phyloP scores from a whole-genome alignment of 2,797 vertebrate genomes.

The Rhodeus uyekii region DNA sequence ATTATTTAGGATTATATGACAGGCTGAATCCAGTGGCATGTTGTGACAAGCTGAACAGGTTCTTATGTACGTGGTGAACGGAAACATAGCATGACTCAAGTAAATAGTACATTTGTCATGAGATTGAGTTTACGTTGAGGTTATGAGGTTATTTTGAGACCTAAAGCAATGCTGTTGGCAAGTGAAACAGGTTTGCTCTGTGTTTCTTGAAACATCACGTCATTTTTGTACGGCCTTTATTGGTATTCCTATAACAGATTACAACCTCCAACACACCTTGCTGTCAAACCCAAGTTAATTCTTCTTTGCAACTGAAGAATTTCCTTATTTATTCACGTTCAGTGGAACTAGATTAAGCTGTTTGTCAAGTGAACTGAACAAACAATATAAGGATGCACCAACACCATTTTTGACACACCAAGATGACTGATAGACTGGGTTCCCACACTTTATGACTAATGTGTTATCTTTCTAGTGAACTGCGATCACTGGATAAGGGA shows the following conservation, averaged over 20 bases:
- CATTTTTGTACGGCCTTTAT: conserved; percentile 21
- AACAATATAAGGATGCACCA: not conserved
- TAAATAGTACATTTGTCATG: conserved; percentile 36
- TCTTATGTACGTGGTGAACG: conserved; percentile 18
- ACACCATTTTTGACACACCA: not conserved
- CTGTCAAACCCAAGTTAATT: not conserved
- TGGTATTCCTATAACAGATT: conserved; percentile 4
- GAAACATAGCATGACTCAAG: conserved; percentile 24
- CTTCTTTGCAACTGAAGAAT: not conserved
- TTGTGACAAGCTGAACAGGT: conserved; percentile 22
- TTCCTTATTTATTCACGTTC: not conserved
- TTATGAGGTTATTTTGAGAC: conserved; percentile 23
- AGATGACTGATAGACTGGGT: not conserved
- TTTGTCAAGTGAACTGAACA: not conserved
- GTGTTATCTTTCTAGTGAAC: not conserved
- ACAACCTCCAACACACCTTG: not conserved
- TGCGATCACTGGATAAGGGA: not conserved
- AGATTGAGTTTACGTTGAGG: not conserved
- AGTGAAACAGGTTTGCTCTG: conserved; percentile 30
- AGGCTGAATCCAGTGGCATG: conserved; percentile 15
- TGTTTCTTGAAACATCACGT: conserved; percentile 13
- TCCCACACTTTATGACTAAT: not conserved
- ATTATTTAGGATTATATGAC: conserved; percentile 30
- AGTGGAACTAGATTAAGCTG: not conserved
- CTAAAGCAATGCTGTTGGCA: conserved; percentile 3